Evolutionary conservation across 2,888 invertebrate species (phyloP).

Genomic region (Malthinus flaveolus): DNA sequence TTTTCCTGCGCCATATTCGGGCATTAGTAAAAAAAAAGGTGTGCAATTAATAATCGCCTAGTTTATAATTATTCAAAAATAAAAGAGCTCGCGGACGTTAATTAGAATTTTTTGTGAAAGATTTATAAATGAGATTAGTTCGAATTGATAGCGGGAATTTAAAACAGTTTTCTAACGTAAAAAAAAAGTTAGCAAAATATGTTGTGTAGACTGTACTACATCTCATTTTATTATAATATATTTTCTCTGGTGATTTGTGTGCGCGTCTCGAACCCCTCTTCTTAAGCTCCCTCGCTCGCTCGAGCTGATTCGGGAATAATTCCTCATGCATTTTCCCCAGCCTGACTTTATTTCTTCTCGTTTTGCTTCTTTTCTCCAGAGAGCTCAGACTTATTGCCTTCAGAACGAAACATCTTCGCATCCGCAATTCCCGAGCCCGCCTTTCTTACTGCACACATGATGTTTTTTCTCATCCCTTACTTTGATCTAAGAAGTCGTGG

Average conservation of each 20-base stretch:
- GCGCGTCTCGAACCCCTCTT: constrained; percentile 44
- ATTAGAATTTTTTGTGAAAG: too few species aligned
- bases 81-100: too few species aligned
- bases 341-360: constrained; percentile 44
- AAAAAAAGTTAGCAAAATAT: constrained; percentile 30
- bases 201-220: constrained; percentile 48
- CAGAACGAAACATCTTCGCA: constrained; percentile 47
- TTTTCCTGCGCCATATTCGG: too few species aligned
- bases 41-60: too few species aligned
- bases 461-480: constrained; percentile 28
- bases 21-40: too few species aligned
- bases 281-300: constrained; percentile 43
- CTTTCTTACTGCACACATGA: constrained; percentile 32
- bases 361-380: constrained; percentile 43
- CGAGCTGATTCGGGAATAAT: constrained; percentile 51
- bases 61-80: too few species aligned
- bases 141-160: constrained; percentile 2
- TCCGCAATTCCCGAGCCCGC: constrained; percentile 36
- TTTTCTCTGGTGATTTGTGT: constrained; percentile 54
- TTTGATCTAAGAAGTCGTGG: constrained; percentile 29
- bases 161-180: constrained; percentile 18
- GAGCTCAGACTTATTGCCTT: constrained; percentile 47
- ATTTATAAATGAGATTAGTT: neutral
- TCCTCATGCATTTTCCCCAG: constrained; percentile 48
- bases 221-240: constrained; percentile 53